phyloP scores from a whole-genome alignment of 2,888 invertebrate genomes.

The Alcis repandata region DNA sequence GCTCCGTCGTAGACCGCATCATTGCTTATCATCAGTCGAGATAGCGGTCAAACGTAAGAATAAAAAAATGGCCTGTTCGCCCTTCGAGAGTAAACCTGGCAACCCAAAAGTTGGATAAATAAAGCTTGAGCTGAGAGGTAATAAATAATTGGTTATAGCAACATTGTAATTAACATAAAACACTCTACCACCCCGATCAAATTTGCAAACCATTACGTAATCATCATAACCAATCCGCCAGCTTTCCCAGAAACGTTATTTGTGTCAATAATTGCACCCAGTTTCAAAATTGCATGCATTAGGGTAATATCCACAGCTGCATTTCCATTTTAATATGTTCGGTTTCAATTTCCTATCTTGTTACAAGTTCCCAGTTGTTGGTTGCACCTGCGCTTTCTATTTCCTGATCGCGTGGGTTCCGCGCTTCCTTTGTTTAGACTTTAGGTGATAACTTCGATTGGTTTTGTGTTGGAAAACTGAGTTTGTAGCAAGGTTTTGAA shows the following conservation, averaged over 20 bases:
- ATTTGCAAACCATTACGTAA: too few relatives aligned
- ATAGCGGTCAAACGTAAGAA: too few relatives aligned
- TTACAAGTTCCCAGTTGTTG: conserved; percentile 28
- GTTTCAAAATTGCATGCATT: conserved; percentile 20
- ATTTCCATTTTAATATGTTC: conserved; percentile 36
- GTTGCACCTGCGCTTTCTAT: conserved; percentile 42
- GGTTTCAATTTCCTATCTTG: conserved; percentile 45
- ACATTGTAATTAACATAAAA: too few relatives aligned
- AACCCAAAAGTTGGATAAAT: too few relatives aligned
- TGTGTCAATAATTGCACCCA: not conserved
- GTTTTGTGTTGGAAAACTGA: conserved; percentile 12
- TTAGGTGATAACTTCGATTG: conserved; percentile 21
- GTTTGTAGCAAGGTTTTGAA: not conserved
- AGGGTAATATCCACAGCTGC: conserved; percentile 1
- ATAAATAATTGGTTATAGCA: too few relatives aligned
- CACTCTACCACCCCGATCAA: too few relatives aligned
- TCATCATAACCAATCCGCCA: not conserved
- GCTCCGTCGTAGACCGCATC: too few relatives aligned
- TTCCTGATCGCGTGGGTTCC: conserved; percentile 28
- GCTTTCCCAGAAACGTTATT: not conserved
- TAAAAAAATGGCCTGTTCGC: too few relatives aligned
- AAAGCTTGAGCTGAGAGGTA: too few relatives aligned
- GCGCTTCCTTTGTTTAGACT: conserved; percentile 17
- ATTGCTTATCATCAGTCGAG: too few relatives aligned
- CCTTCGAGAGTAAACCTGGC: too few relatives aligned